Percentiles rank a stretch among this genome's conserved stretches.
These are phyloP conservation scores for Chloromyia formosa DNA, from an alignment of 2,888 invertebrate genomes.

Conservation along the genomic window DNA sequence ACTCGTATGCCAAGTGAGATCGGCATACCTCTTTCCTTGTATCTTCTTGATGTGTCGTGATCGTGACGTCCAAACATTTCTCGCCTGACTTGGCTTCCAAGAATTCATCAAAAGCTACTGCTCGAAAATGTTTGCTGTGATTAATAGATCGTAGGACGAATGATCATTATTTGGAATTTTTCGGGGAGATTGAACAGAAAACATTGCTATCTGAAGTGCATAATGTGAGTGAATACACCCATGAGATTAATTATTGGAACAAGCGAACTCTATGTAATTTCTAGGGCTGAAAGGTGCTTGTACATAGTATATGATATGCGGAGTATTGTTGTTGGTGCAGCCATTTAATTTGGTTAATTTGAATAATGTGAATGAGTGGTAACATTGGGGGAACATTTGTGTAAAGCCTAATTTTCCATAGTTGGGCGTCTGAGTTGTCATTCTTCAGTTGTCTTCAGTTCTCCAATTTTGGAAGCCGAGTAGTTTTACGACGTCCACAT, in stretches of 20 bases:
- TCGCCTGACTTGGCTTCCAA: neutral
- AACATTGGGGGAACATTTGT: neutral
- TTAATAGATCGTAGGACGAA: neutral
- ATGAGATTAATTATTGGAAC: conserved; percentile 5
- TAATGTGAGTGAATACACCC: neutral
- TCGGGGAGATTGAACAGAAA: neutral
- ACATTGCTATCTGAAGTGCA: no score
- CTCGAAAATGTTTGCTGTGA: neutral
- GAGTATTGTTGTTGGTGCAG: neutral
- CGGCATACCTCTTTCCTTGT: neutral
- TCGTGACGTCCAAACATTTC: neutral
- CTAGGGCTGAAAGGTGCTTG: no score
- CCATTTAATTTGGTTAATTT: conserved; percentile 7
- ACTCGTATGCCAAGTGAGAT: neutral
- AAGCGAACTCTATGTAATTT: neutral
- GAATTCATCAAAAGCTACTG: conserved; percentile 1
- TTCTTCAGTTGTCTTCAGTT: no score
- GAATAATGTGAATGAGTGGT: neutral
- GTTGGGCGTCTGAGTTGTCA: no score
- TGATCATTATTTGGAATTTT: conserved; percentile 13
- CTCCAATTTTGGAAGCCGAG: no score
- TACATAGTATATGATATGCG: no score
- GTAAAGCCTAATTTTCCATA: neutral
- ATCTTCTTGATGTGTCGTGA: neutral
- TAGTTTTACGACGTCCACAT: no score